These are phyloP conservation scores for Caenorhabditis panamensis DNA, from an alignment of 2,888 invertebrate species.

Conservation along the genomic window DNA sequence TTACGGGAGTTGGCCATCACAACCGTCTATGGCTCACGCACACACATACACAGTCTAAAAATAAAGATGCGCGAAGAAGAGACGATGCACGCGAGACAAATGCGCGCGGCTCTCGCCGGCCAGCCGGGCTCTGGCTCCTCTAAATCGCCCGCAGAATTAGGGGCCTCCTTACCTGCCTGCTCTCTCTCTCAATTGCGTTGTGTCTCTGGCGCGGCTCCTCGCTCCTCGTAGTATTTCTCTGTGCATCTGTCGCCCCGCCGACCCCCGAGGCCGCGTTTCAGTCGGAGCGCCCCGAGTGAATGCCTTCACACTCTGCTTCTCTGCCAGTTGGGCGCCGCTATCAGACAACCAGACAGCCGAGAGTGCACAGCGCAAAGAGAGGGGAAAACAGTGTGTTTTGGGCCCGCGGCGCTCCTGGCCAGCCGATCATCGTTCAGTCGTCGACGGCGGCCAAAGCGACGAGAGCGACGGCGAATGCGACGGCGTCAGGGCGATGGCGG, in stretches of 20 bases:
- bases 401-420: too few relatives aligned
- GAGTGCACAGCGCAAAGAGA: background rate
- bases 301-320: background rate
- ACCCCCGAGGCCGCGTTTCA: background rate
- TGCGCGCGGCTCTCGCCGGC: background rate
- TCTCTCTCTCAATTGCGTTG: background rate
- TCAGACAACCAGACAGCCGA: background rate
- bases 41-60: background rate
- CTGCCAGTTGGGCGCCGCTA: background rate
- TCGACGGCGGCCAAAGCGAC: too few relatives aligned
- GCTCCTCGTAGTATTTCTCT: background rate
- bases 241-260: background rate
- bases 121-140: background rate
- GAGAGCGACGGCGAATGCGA: background rate
- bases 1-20: too few relatives aligned
- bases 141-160: background rate
- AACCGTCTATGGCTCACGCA: too few relatives aligned
- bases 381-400: too few relatives aligned
- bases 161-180: too few relatives aligned
- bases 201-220: background rate
- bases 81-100: background rate
- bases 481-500: background rate
- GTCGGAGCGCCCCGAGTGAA: background rate
- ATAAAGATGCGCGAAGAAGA: background rate
- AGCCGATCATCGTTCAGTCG: background rate